These are phyloP conservation scores for Epirrhoe tristata DNA, from an alignment of 2,888 invertebrate genomes.

Conservation along the genomic window DNA sequence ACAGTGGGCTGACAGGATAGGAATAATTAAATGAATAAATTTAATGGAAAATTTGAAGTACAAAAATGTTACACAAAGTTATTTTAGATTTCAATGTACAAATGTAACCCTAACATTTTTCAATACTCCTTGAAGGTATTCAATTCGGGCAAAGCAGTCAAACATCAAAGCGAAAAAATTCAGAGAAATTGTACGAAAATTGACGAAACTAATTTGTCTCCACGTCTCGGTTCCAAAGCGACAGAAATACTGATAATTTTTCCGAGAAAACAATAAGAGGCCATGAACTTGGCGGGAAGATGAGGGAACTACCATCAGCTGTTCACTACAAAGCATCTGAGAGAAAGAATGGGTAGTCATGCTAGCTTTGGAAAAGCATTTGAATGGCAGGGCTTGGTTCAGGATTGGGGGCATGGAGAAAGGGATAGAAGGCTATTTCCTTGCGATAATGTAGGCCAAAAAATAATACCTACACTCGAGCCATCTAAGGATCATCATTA, in stretches of 20 bases:
- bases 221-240: conserved; percentile 49
- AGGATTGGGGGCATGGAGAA: too few species aligned
- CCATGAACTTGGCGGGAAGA: conserved; percentile 37
- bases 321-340: background rate
- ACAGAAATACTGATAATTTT: conserved; percentile 53
- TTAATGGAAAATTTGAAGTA: too few species aligned
- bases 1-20: too few species aligned
- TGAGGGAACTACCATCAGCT: conserved; percentile 1
- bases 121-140: conserved; percentile 24
- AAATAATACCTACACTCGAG: too few species aligned
- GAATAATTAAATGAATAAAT: too few species aligned
- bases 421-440: too few species aligned
- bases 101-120: background rate
- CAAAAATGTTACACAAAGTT: background rate
- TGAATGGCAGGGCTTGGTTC: too few species aligned
- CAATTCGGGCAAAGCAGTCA: conserved; percentile 27
- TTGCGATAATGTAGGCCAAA: too few species aligned
- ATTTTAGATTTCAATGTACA: background rate
- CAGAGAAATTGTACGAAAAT: conserved; percentile 54
- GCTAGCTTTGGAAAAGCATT: too few species aligned
- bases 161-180: conserved; percentile 67
- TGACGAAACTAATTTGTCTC: conserved; percentile 72
- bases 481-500: too few species aligned
- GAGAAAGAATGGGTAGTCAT: background rate
- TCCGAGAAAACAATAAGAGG: conserved; percentile 59